Evolutionary conservation across 1,140 invertebrate species (phyloP).

Genomic region (Araneus ventricosus): DNA sequence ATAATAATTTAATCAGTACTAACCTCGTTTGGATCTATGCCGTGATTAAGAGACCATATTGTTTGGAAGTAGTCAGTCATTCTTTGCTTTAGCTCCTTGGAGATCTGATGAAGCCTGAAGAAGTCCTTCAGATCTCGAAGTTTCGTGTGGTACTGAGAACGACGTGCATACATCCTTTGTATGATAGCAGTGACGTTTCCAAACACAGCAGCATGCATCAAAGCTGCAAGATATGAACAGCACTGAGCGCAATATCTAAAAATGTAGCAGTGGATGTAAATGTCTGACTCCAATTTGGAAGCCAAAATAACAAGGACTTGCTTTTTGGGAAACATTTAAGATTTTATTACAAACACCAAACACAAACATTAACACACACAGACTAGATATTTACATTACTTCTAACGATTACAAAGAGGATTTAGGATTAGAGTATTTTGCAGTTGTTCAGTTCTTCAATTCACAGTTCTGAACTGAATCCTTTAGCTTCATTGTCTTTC

Average conservation of each 20-base stretch:
- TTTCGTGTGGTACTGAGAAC: slow-evolving; percentile 97
- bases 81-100: slow-evolving; percentile 96
- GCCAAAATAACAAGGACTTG: no score
- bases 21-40: slow-evolving; percentile 98
- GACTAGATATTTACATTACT: no score
- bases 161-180: slow-evolving; percentile 97
- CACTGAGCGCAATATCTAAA: neutral
- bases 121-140: slow-evolving; percentile 98
- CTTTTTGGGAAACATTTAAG: no score
- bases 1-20: neutral
- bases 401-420: no score
- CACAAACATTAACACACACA: no score
- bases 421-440: no score
- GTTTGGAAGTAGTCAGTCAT: slow-evolving; percentile 99
- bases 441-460: no score
- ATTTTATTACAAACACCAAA: no score
- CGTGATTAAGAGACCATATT: slow-evolving; percentile 98
- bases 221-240: slow-evolving; percentile 83
- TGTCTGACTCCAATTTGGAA: neutral
- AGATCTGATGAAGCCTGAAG: slow-evolving; percentile 95
- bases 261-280: no score
- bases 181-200: slow-evolving; percentile 97
- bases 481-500: no score
- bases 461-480: no score
- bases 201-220: slow-evolving; percentile 99